phyloP scores from a whole-genome alignment of 2,113 vertebrate species.

The Pagrus major region DNA sequence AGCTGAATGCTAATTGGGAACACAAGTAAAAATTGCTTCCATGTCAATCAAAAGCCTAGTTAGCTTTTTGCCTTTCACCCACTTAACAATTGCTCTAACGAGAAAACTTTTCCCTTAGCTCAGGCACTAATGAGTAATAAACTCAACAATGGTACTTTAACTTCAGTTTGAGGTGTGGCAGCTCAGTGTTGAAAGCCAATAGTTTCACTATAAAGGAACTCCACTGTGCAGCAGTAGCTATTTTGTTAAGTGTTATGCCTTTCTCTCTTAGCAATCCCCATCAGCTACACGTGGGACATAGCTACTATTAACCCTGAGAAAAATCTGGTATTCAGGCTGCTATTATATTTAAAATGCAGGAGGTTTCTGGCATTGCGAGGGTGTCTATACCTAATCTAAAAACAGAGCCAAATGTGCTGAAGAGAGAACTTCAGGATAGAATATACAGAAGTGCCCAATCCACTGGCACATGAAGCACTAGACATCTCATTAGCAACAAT shows the following conservation, averaged over 20 bases:
- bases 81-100: constrained; percentile 61
- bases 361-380: constrained; percentile 1
- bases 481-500: constrained; percentile 77
- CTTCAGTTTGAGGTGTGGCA: constrained; percentile 24
- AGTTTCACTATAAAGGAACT: constrained; percentile 29
- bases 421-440: constrained; percentile 48
- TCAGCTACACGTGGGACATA: constrained; percentile 43
- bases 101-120: constrained; percentile 31
- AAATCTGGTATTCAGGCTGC: constrained; percentile 9
- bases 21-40: constrained; percentile 43
- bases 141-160: constrained; percentile 49
- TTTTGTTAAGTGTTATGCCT: constrained; percentile 31
- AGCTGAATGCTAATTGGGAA: constrained; percentile 54
- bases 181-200: constrained; percentile 23
- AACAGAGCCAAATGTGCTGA: constrained; percentile 32
- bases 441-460: constrained; percentile 51
- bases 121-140: constrained; percentile 69
- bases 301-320: constrained; percentile 45
- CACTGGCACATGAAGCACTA: constrained; percentile 54
- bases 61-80: constrained; percentile 55
- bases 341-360: constrained; percentile 30
- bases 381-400: neutral
- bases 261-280: constrained; percentile 38
- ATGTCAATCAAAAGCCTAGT: constrained; percentile 47
- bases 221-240: constrained; percentile 16